Base-by-base conservation (phyloP, 2,797 vertebrate genomes). In the Dicrostonyx torquatus region DNA sequence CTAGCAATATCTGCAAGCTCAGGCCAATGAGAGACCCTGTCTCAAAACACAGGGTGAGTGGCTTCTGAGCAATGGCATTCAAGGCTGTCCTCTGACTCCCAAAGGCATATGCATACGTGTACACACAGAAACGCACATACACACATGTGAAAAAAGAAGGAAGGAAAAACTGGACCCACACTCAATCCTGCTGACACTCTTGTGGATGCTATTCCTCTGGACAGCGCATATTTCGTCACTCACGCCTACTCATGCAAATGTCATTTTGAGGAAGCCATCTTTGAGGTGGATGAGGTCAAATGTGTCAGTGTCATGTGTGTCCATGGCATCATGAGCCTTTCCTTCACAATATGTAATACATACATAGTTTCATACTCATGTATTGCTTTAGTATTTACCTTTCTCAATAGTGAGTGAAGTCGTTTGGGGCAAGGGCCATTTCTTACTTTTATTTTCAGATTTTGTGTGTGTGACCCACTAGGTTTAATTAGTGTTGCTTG, bases 291-390 rank as follows among this genome's bases (percentile, higher is more conserved):
- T 15, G 53, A 96, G 70, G 90, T 79, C 50, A 87, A 91, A 83
- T 79, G 55, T 58, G 55, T 58, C n/a, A n/a, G n/a, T n/a, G 90
- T 79, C 37, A 89, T 90, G 75, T 82, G 78, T 93, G 48, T 73
- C 68, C 55, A 85, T 0, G 43, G 62, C 14, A 86, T 90, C 37
- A 58, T 70, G 34, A 77, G 43, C 3, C 68, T 86, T 90, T 77
- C 85, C 86, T 92, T 94, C 66, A 87, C 50, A 68, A 77, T 53
- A 82, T 6, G 78, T 85, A 90, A 50, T 64, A 70, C 92, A 87
- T 31, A 79, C 96, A 31, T 45, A 79, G 82, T 58, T 62, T 84
- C 77, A 50, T 53, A 50, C 87, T 18, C 79, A n/a, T 89, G 82
- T 37, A 58, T 84, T 90, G 79, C 26, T 91, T 89, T 80, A 95